Conservation (phyloP, 1,140 invertebrate species). For the Oscheius sp. region DNA sequence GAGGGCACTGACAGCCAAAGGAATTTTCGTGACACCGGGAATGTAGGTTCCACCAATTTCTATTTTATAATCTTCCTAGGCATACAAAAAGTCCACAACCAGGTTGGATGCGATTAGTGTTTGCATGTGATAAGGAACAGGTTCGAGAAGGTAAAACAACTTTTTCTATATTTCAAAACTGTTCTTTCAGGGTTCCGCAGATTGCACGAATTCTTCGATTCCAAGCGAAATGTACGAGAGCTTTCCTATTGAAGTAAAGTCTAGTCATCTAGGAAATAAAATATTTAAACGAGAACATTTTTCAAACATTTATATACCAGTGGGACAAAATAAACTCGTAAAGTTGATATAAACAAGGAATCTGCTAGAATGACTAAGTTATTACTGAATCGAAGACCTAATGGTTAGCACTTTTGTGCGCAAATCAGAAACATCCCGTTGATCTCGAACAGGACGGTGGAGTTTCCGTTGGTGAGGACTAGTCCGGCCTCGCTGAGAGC, state of each 20-base stretch:
- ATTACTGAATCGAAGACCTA: too few species aligned
- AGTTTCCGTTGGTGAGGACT: constrained; percentile 29
- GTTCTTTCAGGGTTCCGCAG: background rate
- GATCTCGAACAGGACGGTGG: constrained; percentile 44
- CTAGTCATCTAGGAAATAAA: too few species aligned
- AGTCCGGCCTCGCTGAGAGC: constrained; percentile 45
- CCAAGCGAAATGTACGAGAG: background rate
- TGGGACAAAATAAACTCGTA: too few species aligned
- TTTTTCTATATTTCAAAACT: background rate
- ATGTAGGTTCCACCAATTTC: background rate
- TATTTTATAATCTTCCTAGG: background rate
- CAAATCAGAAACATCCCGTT: constrained; percentile 55
- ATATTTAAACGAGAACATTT: too few species aligned
- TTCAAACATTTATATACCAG: too few species aligned
- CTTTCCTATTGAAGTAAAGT: background rate
- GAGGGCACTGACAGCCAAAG: background rate
- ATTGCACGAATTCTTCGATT: background rate
- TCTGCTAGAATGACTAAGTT: too few species aligned
- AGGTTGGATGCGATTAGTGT: constrained; percentile 31
- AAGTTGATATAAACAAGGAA: too few species aligned
- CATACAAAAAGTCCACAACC: constrained; percentile 15
- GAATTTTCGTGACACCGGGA: constrained; percentile 21
- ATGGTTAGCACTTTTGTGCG: constrained; percentile 36
- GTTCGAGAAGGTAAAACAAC: constrained; percentile 17
- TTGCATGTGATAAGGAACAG: constrained; percentile 28